Evolutionary conservation across 2,888 invertebrate species (phyloP).

Genomic region (Coelopa pilipes): DNA sequence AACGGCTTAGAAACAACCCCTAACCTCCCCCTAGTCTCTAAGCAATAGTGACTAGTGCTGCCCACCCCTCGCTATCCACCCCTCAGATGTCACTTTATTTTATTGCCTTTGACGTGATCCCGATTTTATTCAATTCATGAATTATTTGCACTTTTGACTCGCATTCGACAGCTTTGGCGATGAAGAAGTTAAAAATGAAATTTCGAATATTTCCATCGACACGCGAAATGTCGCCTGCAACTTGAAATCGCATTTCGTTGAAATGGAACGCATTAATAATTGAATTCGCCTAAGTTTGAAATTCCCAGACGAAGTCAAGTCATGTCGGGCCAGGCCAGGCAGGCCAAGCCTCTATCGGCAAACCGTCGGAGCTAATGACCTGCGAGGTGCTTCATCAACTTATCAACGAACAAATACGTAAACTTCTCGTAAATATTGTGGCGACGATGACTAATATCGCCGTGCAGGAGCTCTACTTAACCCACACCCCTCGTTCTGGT

Average conservation of each 20-base stretch:
- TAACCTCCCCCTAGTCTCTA: too few species aligned
- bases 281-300: not conserved
- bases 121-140: too few species aligned
- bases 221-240: not conserved
- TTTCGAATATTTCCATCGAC: not conserved
- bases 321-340: not conserved
- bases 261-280: conserved; percentile 12
- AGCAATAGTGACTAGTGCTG: too few species aligned
- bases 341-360: not conserved
- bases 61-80: too few species aligned
- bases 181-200: too few species aligned
- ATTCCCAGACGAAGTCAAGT: not conserved
- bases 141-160: too few species aligned
- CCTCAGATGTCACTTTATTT: too few species aligned
- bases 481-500: too few species aligned
- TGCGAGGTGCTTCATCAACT: conserved; percentile 13
- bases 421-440: conserved; percentile 1
- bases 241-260: not conserved
- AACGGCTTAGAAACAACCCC: too few species aligned
- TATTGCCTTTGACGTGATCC: too few species aligned
- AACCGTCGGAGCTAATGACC: conserved; percentile 22
- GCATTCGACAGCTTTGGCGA: too few species aligned
- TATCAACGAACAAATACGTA: conserved; percentile 21
- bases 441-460: not conserved
- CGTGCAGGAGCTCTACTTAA: too few species aligned